Evolutionary conservation across 1,140 invertebrate genomes (phyloP), one percentile per base, ranked within the genome.

Genomic region (Halesus radiatus): DNA sequence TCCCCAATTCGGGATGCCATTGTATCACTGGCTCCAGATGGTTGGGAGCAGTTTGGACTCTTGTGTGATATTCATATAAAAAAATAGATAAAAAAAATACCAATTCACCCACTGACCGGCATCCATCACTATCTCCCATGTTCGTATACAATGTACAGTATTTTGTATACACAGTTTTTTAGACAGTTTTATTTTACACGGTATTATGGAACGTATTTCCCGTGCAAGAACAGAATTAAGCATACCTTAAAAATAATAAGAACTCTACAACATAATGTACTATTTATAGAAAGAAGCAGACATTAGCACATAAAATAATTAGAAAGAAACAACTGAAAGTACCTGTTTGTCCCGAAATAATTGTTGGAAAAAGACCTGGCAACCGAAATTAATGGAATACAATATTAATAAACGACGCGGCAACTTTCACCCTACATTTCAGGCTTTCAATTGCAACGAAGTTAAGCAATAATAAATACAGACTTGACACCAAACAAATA

Each of bases 291-390:
- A 73, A 73, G 18, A 73, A 73, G 70, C 70, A 73, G 45, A 73
- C 45, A 73, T 26, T 18, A 56, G n/a, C 37, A 45, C 37, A 45
- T 13, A 45, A 45, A 45, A 45, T 0, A 45, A 45, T 45, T 45
- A 45, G 37, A 45, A 20, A 70, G 23, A 78, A 81, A 68, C n/a
- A 78, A 68, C 50, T 75, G 56, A 83, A 77, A 80, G 80, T 83
- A 83, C 82, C 82, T 83, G 79, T 73, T 83, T 26, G 53, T 83
- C 66, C 82, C 79, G 80, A 83, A 80, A 83, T 73, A 81, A 79
- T 81, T 77, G 73, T 83, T 78, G 60, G 82, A 79, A 80, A 81
- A 78, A 84, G 82, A 78, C 82, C 81, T 84, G 68, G 80, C 83
- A 81, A 76, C 72, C 76, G 56, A 82, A 84, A 76, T 80, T 84